phyloP scores from a whole-genome alignment of 2,888 invertebrate species.

The Merodon equestris region DNA sequence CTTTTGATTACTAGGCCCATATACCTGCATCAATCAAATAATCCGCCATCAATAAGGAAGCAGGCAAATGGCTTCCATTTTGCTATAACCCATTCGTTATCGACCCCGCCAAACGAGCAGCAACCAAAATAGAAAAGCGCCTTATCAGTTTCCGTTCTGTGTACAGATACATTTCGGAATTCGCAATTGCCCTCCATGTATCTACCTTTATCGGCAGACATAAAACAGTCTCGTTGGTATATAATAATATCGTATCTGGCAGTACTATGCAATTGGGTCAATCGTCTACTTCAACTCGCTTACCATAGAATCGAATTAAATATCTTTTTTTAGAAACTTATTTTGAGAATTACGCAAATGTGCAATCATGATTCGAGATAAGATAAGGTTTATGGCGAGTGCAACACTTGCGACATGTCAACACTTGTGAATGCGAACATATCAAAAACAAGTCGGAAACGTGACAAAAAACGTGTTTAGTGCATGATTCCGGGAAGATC shows the following conservation, averaged over 20 bases:
- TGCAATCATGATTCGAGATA: neutral
- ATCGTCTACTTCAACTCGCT: too few relatives aligned
- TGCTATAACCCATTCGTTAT: neutral
- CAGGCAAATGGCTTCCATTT: slow-evolving; percentile 12
- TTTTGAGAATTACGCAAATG: neutral
- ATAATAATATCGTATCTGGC: too few relatives aligned
- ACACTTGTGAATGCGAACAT: too few relatives aligned
- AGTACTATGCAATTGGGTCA: slow-evolving; percentile 27
- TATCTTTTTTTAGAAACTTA: neutral
- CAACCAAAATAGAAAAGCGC: slow-evolving; percentile 7
- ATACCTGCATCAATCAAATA: neutral
- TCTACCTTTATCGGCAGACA: too few relatives aligned
- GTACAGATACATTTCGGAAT: slow-evolving; percentile 10
- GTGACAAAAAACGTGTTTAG: too few relatives aligned
- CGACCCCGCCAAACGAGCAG: neutral
- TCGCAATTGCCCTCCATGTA: too few relatives aligned
- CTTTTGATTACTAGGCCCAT: neutral
- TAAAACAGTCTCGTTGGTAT: too few relatives aligned
- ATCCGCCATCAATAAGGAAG: slow-evolving; percentile 13
- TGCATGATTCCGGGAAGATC: too few relatives aligned
- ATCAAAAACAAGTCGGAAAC: too few relatives aligned
- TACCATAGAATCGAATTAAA: too few relatives aligned
- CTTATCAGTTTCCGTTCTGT: slow-evolving; percentile 40
- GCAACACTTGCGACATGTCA: too few relatives aligned
- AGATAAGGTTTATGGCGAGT: too few relatives aligned